Percentiles rank a stretch among this genome's conserved stretches.
These are phyloP conservation scores for Clarias platycephalus DNA, from an alignment of 2,797 vertebrate genomes.

Conservation along the genomic window DNA sequence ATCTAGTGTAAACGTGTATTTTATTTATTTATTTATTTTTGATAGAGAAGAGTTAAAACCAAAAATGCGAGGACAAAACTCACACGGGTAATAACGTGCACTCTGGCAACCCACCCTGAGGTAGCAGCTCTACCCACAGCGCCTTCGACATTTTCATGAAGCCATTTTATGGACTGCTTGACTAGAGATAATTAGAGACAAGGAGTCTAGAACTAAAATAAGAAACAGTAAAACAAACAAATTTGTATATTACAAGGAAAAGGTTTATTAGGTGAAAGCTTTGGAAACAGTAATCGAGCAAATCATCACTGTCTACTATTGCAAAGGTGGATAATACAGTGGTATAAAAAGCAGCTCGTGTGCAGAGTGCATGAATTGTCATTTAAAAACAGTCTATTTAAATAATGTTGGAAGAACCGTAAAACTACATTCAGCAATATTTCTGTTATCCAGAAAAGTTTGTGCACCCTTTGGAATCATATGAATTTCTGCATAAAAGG, in stretches of 20 bases:
- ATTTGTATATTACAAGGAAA: constrained; percentile 25
- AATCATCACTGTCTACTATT: constrained; percentile 33
- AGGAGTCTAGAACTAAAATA: neutral
- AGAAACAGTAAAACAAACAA: neutral
- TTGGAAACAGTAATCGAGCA: constrained; percentile 32
- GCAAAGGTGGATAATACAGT: constrained; percentile 27
- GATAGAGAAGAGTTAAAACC: neutral
- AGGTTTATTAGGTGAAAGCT: constrained; percentile 37
- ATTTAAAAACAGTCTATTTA: constrained; percentile 19
- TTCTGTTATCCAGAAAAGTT: constrained; percentile 4
- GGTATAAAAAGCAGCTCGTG: constrained; percentile 31
- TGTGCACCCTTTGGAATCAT: constrained; percentile 20
- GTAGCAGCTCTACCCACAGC: neutral
- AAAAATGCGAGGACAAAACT: neutral
- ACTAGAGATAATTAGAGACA: neutral
- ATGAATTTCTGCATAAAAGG: constrained; percentile 24
- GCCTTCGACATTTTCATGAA: neutral
- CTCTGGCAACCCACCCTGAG: neutral
- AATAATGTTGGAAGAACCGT: constrained; percentile 6
- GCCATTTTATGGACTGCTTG: neutral
- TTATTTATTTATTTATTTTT: neutral
- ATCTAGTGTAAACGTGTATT: neutral
- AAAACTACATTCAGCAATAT: constrained; percentile 39
- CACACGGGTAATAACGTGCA: neutral
- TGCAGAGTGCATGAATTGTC: constrained; percentile 26